Conservation (phyloP, 2,113 vertebrate genomes). For the Perccottus glenii region DNA sequence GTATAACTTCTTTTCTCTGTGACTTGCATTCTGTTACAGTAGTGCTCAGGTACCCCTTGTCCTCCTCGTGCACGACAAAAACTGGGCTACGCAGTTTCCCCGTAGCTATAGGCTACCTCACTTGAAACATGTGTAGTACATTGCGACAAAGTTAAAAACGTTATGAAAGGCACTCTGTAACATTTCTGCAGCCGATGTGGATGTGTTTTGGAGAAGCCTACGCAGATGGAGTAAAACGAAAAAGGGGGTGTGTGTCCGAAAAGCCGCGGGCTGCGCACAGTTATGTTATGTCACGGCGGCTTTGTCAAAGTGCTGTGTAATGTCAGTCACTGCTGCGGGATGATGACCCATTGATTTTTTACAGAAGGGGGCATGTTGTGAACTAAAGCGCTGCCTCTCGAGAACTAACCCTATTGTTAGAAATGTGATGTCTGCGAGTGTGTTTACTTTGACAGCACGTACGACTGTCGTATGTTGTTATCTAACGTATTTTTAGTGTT, state of each 20-base stretch:
- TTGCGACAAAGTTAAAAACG: slow-evolving; percentile 34
- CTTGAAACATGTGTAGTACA: neutral
- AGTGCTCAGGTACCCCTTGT: neutral
- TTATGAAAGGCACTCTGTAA: slow-evolving; percentile 11
- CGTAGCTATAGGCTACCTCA: slow-evolving; percentile 1
- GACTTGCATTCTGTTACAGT: neutral
- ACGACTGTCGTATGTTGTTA: neutral
- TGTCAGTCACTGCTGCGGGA: slow-evolving; percentile 31
- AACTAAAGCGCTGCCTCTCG: neutral
- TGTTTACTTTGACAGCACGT: neutral
- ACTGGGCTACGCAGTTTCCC: slow-evolving; percentile 48
- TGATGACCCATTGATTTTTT: slow-evolving; percentile 12
- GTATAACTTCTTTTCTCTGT: slow-evolving; percentile 35
- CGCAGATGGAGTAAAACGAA: slow-evolving; percentile 59
- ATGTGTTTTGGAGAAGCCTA: slow-evolving; percentile 50
- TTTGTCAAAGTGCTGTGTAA: slow-evolving; percentile 59
- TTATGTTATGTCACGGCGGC: slow-evolving; percentile 50
- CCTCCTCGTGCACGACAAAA: slow-evolving; percentile 22
- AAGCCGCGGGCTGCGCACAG: slow-evolving; percentile 67
- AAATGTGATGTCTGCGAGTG: neutral
- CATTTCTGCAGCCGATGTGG: slow-evolving; percentile 11
- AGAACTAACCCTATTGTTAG: neutral
- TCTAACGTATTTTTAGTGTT: neutral
- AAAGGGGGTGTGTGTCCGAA: slow-evolving; percentile 44
- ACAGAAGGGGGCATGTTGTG: neutral